These are phyloP conservation scores for Sphaerophoria rueppellii DNA, from an alignment of 2,888 invertebrate species.

Conservation along the genomic window DNA sequence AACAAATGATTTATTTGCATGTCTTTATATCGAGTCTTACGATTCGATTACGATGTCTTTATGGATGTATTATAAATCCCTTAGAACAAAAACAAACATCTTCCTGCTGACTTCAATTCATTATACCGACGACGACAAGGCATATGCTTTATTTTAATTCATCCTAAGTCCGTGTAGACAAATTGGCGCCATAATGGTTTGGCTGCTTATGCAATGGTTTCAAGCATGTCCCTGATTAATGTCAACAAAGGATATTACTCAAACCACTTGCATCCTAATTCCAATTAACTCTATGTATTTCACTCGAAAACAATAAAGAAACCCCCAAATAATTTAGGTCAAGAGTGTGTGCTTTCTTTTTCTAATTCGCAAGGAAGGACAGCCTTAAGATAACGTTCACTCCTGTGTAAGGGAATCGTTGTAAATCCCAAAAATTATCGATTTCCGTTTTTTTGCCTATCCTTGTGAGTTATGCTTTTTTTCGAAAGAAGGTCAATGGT, in stretches of 20 bases:
- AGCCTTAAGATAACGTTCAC: background rate
- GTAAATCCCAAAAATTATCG: constrained; percentile 28
- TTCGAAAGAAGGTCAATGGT: constrained; percentile 19
- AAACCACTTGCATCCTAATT: background rate
- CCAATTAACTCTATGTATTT: background rate
- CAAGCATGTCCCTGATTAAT: background rate
- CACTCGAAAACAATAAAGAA: background rate
- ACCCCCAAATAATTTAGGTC: constrained; percentile 11
- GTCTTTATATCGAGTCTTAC: constrained; percentile 6
- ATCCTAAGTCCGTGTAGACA: constrained; percentile 30
- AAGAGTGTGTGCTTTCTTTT: background rate
- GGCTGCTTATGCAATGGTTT: background rate
- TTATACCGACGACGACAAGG: no score
- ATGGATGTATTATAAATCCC: background rate
- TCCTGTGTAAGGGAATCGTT: background rate
- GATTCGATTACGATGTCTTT: constrained; percentile 8
- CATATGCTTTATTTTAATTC: background rate
- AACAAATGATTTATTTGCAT: constrained; percentile 34
- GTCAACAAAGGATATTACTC: background rate
- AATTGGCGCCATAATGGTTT: constrained; percentile 14
- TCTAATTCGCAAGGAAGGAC: background rate
- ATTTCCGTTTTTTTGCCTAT: constrained; percentile 5
- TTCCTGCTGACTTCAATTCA: background rate
- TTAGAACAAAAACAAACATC: constrained; percentile 3
- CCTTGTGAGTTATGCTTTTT: constrained; percentile 11